These are phyloP conservation scores for Peromyscus polionotus DNA, from an alignment of 2,113 vertebrate species.

Conservation along the genomic window DNA sequence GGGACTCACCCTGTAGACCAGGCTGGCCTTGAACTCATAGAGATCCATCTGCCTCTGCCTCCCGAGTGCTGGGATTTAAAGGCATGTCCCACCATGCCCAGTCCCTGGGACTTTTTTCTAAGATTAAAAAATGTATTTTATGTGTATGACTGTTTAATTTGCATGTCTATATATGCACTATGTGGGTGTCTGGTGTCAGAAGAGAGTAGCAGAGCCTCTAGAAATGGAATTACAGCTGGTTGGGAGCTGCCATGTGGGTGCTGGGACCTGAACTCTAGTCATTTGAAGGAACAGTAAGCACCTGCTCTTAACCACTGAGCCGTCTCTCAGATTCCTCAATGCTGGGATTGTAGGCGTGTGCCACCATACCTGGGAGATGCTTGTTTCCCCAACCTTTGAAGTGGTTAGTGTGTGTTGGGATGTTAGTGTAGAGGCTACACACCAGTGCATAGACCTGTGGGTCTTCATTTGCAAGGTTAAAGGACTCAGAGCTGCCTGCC, in stretches of 20 bases:
- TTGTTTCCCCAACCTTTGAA: neutral
- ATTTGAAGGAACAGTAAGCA: neutral
- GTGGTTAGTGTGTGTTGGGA: neutral
- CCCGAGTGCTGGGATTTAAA: neutral
- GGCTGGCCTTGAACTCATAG: neutral
- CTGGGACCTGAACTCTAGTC: neutral
- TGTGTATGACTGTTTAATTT: neutral
- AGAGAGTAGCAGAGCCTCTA: neutral
- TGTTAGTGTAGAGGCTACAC: neutral
- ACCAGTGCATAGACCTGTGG: rapidly evolving
- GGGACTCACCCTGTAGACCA: neutral
- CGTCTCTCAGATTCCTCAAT: neutral
- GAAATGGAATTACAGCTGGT: neutral
- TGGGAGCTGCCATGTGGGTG: neutral
- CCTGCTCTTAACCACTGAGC: neutral
- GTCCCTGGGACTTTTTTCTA: neutral
- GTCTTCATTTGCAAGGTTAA: too few relatives aligned
- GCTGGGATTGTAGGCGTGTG: neutral
- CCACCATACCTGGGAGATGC: neutral
- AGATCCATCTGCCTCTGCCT: neutral
- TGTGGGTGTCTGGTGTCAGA: neutral
- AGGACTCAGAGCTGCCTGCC: neutral
- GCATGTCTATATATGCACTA: neutral
- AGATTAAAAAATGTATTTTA: neutral
- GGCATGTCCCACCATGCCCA: neutral